Base-by-base conservation (phyloP, 2,797 vertebrate genomes). In the Sphenopsis melanotis region DNA sequence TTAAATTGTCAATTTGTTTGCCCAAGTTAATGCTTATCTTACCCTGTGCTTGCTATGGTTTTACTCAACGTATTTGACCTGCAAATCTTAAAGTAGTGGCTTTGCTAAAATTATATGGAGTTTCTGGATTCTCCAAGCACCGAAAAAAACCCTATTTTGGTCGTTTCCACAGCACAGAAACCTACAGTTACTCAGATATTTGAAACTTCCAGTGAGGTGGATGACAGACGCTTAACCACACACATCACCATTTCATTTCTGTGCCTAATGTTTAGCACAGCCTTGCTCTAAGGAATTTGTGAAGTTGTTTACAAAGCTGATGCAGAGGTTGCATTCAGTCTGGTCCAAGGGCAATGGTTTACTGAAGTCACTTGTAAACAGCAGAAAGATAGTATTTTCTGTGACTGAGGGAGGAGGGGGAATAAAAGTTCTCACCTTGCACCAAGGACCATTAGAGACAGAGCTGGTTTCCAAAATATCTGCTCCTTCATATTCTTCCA, bases 401-500 rank as follows among this genome's bases (percentile, higher is more conserved):
- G 41, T 84, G 75, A 52, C 1, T 57, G 36, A 16, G 37, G 13
- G 8, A 46, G n/a, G 6, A 63, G 39, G 6, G 32, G 36, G 57
- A 53, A 50, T 69, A 53, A 72, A 77, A 74, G 42, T 71, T 83
- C 97, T 97, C 95, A 98, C 97, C 97, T 97, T 95, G 90, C 55
- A 91, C 93, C 96, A 95, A 82, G 96, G 96, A 89, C 96, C 97
- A 56, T 97, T 97, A 92, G 42, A 93, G 66, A 95, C 44, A 57
- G 70, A 68, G 60, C 83, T 85, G 81, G 71, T 91, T 93, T 89
- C 91, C 61, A 93, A 79, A 95, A 83, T 68, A 96, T 82, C 87
- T 64, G 64, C 53, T 83, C 75, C 92, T 95, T 95, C 95, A 37
- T 94, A 91, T 87, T 94, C 95, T 88, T 95, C 96, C 96, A 97